These are phyloP conservation scores for Leuctra nigra DNA, from an alignment of 2,888 invertebrate genomes.

Conservation along the genomic window DNA sequence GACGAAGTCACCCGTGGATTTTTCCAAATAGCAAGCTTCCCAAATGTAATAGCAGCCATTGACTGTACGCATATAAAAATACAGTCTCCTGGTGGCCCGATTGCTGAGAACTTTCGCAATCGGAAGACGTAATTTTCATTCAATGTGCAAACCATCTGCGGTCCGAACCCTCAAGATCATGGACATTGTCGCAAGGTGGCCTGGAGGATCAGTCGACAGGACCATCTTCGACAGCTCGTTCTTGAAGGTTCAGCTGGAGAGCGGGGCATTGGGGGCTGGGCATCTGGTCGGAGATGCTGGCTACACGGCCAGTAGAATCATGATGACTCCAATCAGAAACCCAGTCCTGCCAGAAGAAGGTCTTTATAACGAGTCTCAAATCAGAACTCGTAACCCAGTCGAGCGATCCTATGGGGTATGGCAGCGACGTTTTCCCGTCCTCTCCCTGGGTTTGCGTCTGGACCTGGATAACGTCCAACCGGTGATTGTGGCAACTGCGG, in stretches of 20 bases:
- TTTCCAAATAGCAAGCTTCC: too few relatives aligned
- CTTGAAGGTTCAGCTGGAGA: slow-evolving; percentile 11
- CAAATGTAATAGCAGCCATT: slow-evolving; percentile 17
- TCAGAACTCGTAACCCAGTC: slow-evolving; percentile 6
- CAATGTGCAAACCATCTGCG: slow-evolving; percentile 21
- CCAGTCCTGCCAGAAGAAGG: slow-evolving; percentile 9
- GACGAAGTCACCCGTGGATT: too few relatives aligned
- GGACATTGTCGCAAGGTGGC: slow-evolving; percentile 22
- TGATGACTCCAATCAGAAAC: slow-evolving; percentile 12
- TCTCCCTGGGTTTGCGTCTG: slow-evolving; percentile 17
- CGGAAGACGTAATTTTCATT: slow-evolving; percentile 23
- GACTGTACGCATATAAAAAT: slow-evolving; percentile 19
- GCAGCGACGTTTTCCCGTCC: slow-evolving; percentile 21
- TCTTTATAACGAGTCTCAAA: slow-evolving; percentile 15
- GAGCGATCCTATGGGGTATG: slow-evolving; percentile 16
- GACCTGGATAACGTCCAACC: slow-evolving; percentile 1
- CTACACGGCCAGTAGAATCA: not conserved
- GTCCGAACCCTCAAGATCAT: slow-evolving; percentile 9
- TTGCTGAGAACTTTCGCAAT: slow-evolving; percentile 17
- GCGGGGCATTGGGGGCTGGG: slow-evolving; percentile 17
- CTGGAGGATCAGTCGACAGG: slow-evolving; percentile 18
- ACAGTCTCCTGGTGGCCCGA: slow-evolving; percentile 18
- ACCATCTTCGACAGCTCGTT: slow-evolving; percentile 21
- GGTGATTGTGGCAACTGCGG: slow-evolving; percentile 20
- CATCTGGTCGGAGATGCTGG: slow-evolving; percentile 24